phyloP scores from a whole-genome alignment of 2,888 invertebrate genomes.

The Kryphioiulus occultus region DNA sequence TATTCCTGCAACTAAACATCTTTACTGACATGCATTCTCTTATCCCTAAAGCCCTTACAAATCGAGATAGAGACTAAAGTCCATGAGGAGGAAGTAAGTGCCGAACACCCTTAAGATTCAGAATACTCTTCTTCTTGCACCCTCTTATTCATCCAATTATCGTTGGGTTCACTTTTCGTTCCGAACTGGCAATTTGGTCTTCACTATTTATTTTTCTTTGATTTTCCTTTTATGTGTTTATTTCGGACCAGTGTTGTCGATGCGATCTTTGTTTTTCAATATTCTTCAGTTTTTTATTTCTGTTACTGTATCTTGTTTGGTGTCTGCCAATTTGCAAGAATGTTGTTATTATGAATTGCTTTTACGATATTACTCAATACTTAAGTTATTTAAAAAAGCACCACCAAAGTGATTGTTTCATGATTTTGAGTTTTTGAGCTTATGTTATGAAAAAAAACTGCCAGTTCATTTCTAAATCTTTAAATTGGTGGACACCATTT shows the following conservation, averaged over 20 bases:
- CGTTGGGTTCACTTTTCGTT: background rate
- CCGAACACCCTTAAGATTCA: background rate
- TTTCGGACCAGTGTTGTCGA: background rate
- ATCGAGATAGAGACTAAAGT: slow-evolving; percentile 42
- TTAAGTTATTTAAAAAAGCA: background rate
- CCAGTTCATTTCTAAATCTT: background rate
- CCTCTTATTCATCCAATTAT: background rate
- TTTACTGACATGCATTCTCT: slow-evolving; percentile 27
- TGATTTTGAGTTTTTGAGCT: no score
- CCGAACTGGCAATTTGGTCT: background rate
- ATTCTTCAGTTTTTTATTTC: background rate
- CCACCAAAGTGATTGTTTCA: no score
- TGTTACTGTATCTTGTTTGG: background rate
- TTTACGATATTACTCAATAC: no score
- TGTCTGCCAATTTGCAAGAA: background rate
- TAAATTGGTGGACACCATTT: background rate
- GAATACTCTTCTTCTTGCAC: background rate
- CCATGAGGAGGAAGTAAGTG: slow-evolving; percentile 48
- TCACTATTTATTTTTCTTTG: background rate
- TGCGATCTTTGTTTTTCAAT: background rate
- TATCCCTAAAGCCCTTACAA: slow-evolving; percentile 45
- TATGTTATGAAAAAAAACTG: no score
- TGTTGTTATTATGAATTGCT: background rate
- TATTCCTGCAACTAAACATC: background rate
- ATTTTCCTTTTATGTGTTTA: background rate